phyloP scores from a whole-genome alignment of 2,113 vertebrate species.

The Lethenteron camtschaticum region DNA sequence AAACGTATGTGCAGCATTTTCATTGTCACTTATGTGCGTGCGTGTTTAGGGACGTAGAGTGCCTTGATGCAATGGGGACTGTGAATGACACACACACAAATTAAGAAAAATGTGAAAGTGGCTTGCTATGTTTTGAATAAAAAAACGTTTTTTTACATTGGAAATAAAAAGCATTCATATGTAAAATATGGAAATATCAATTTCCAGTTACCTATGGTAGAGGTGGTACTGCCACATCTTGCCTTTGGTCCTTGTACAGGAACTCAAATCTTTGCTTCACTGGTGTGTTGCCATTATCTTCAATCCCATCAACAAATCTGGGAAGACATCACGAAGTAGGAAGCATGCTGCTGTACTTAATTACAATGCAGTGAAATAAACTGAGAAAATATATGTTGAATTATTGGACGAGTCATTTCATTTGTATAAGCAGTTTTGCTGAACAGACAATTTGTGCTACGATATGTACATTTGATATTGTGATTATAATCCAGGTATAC shows the following conservation, averaged over 20 bases:
- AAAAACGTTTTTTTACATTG: conserved; percentile 12
- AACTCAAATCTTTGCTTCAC: conserved; percentile 36
- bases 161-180: conserved; percentile 11
- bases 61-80: not conserved
- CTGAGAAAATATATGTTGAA: not conserved
- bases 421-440: not conserved
- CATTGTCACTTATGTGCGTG: not conserved
- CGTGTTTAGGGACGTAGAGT: not conserved
- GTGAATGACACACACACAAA: not conserved
- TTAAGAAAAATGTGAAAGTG: not conserved
- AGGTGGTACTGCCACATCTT: conserved; percentile 1
- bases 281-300: conserved; percentile 24
- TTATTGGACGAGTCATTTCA: not conserved
- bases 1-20: not conserved
- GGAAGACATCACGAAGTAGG: not conserved
- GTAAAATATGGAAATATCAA: conserved; percentile 7
- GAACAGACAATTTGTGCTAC: not conserved
- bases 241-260: conserved; percentile 14
- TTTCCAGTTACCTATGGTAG: conserved; percentile 6
- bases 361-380: not conserved
- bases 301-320: conserved; percentile 42
- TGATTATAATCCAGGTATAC: too few relatives aligned
- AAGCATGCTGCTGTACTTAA: conserved; percentile 1
- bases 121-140: conserved; percentile 14
- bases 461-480: not conserved